phyloP scores from a whole-genome alignment of 2,797 vertebrate genomes.

The Cossypha caffra region DNA sequence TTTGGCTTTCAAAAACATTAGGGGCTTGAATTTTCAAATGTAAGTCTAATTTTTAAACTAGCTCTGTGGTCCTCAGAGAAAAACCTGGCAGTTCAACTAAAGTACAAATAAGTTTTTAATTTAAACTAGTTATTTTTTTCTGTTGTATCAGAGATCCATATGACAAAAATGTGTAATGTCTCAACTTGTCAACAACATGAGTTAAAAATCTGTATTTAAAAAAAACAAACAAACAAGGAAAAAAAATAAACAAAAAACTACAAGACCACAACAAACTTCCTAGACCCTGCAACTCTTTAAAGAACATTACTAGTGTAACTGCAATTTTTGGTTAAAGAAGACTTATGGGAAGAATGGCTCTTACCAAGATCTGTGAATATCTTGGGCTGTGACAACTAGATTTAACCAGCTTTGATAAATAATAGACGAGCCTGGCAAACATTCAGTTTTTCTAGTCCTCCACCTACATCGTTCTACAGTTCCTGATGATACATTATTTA shows the following conservation, averaged over 20 bases:
- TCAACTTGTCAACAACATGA: background rate
- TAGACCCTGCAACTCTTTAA: background rate
- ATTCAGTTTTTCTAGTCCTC: constrained; percentile 38
- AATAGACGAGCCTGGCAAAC: constrained; percentile 53
- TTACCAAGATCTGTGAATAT: background rate
- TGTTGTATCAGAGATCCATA: background rate
- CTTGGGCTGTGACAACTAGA: constrained; percentile 26
- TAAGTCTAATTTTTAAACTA: background rate
- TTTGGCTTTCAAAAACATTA: background rate
- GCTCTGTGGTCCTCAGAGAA: background rate
- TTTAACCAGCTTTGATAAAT: constrained; percentile 55
- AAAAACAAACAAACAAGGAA: background rate
- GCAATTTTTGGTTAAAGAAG: background rate
- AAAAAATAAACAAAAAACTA: background rate
- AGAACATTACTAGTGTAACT: background rate
- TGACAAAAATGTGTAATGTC: background rate
- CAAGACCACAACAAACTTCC: background rate
- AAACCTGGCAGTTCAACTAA: background rate
- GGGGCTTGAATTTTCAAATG: background rate
- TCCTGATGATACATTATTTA: constrained; percentile 61
- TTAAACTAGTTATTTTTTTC: background rate
- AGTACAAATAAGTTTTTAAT: background rate
- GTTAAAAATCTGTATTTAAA: background rate
- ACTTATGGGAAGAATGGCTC: background rate
- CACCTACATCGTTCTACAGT: constrained; percentile 44